Evolutionary conservation across 2,113 vertebrate genomes (phyloP), one percentile per base, ranked within the genome.

Genomic region (Noturus placidus): DNA sequence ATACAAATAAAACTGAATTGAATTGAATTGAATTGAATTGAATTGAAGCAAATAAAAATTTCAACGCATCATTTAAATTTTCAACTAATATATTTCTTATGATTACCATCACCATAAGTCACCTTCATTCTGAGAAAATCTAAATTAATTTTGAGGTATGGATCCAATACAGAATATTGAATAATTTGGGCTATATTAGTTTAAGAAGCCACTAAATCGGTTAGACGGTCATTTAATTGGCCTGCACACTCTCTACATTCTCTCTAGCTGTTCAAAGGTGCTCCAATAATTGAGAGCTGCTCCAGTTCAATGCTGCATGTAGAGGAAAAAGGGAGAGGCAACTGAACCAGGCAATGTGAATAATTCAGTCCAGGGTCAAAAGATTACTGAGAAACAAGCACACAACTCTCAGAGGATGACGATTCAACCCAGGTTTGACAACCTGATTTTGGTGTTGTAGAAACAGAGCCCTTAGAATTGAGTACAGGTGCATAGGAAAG

Each of bases 341-440:
- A 90, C 89, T 92, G 89, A 93, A 91, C 92, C 91, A 88, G 84
- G 27, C 77, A 86, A 81, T 91, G 87, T 94, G 85, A 95, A 94
- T 94, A 88, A 95, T 94, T 94, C 89, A 95, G 86, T 83, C 65
- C 78, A 56, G 84, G 74, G 82, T 84, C 83, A 91, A 89, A 91
- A 87, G 86, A 88, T 89, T 86, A 67, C 30, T 14, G 77, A 42
- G 83, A 88, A 88, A 87, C 82, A 61, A 46, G 82, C 63, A 67
- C 61, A 35, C 61, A 81, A 59, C 38, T 72, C 52, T 35, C 84
- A 42, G 10, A 76, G 52, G 63, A 74, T 77, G 61, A 81, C 72
- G 38, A 42, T 87, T 56, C 57, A 63, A 77, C 57, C 33, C 46
- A 63, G 25, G 59, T 57, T 38, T 83, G 63, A 65, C 87, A 85